phyloP scores from a whole-genome alignment of 1,140 invertebrate genomes.

The Cydia splendana region DNA sequence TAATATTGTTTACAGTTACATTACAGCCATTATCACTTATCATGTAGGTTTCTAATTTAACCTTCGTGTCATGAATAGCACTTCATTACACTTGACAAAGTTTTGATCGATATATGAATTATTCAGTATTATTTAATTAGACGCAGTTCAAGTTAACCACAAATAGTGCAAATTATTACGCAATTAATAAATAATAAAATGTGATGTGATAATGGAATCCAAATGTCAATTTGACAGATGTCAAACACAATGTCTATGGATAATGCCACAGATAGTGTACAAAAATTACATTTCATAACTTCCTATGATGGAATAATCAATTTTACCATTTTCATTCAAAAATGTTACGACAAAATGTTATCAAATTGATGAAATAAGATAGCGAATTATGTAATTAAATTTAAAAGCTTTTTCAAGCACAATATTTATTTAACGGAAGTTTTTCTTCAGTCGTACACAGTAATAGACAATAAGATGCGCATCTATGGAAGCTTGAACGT shows the following conservation, averaged over 20 bases:
- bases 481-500: slow-evolving; percentile 30
- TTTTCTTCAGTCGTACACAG: not conserved
- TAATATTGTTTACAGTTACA: slow-evolving; percentile 19
- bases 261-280: not conserved
- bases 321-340: not conserved
- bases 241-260: not conserved
- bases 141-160: slow-evolving; percentile 6
- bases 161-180: not conserved
- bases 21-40: slow-evolving; percentile 12
- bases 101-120: not conserved
- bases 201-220: not conserved
- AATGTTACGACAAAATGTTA: not conserved
- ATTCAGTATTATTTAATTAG: not conserved
- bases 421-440: not conserved
- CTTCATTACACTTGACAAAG: not conserved
- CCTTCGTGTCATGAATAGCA: not conserved
- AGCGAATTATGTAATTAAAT: not conserved
- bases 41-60: not conserved
- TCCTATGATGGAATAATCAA: not conserved
- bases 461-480: slow-evolving; percentile 29
- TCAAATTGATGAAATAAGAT: not conserved
- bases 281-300: not conserved
- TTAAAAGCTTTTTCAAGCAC: not conserved
- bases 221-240: not conserved
- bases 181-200: slow-evolving; percentile 11